phyloP scores from a whole-genome alignment of 2,888 invertebrate genomes.

The Hypena proboscidalis region DNA sequence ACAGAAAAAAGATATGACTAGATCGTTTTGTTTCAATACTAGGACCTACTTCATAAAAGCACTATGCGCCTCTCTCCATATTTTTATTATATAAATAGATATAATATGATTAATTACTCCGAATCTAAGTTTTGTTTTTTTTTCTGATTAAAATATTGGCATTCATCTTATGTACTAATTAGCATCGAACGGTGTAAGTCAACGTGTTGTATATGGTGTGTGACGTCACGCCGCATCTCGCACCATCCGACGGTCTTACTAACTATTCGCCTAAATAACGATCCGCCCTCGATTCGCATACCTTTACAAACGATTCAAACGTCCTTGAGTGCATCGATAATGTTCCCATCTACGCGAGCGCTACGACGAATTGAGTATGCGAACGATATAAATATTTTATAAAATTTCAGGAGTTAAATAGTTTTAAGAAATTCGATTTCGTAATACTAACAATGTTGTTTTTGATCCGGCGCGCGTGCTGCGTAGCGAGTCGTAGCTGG shows the following conservation, averaged over 20 bases:
- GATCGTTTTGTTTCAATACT: constrained; percentile 80
- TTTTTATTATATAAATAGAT: constrained; percentile 83
- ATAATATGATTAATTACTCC: constrained; percentile 81
- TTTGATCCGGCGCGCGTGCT: constrained; percentile 44
- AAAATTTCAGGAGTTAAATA: constrained; percentile 75
- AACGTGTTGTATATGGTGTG: constrained; percentile 37
- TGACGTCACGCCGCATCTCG: constrained; percentile 32
- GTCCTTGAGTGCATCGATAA: constrained; percentile 56
- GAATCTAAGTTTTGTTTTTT: constrained; percentile 78
- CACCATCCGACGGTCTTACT: constrained; percentile 61
- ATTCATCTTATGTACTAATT: constrained; percentile 77
- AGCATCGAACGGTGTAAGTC: constrained; percentile 64
- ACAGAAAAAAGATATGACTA: constrained; percentile 84
- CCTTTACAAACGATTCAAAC: constrained; percentile 52
- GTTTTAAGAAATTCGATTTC: constrained; percentile 77
- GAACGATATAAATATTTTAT: constrained; percentile 75
- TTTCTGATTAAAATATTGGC: constrained; percentile 83
- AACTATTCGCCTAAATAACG: constrained; percentile 56
- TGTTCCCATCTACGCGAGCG: constrained; percentile 62
- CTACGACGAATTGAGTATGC: constrained; percentile 65
- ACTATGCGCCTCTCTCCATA: constrained; percentile 84
- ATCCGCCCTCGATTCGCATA: constrained; percentile 53
- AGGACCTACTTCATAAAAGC: constrained; percentile 83
- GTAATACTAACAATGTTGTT: constrained; percentile 67
- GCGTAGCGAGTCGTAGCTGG: constrained; percentile 30